Conservation (phyloP, 2,113 vertebrate genomes). For the Mesocricetus auratus region DNA sequence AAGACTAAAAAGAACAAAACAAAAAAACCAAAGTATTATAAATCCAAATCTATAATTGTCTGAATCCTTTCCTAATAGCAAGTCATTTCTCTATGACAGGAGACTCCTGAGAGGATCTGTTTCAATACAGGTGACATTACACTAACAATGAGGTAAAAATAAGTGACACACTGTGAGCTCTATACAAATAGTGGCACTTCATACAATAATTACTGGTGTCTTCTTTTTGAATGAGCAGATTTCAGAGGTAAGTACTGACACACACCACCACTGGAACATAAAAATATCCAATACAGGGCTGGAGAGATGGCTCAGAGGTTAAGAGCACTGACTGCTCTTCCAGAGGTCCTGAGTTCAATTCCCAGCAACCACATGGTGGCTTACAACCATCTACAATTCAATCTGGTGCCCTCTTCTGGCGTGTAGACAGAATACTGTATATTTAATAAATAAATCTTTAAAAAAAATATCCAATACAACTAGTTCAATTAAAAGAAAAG, state of each 20-base stretch:
- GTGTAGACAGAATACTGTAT: no score
- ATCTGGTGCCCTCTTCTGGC: no score
- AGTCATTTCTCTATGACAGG: not conserved
- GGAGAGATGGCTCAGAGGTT: no score
- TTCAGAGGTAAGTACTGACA: not conserved
- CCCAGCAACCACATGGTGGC: no score
- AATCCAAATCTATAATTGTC: not conserved
- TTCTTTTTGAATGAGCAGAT: not conserved
- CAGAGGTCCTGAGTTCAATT: no score
- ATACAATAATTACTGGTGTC: conserved; percentile 3
- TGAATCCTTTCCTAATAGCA: not conserved
- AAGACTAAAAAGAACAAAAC: conserved; percentile 31
- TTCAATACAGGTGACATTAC: not conserved
- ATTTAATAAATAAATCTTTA: no score
- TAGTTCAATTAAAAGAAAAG: conserved; percentile 31
- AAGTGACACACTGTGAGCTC: not conserved
- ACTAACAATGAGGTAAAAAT: not conserved
- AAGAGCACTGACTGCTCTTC: no score
- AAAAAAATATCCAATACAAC: not conserved
- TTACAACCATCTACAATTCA: no score
- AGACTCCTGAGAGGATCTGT: not conserved
- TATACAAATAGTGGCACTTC: not conserved
- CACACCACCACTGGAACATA: not conserved
- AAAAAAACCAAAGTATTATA: not conserved
- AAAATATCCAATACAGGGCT: not conserved